Percentiles rank a stretch among this genome's conserved stretches.
phyloP scores from a whole-genome alignment of 2,888 invertebrate species.

The Microdon myrmicae region DNA sequence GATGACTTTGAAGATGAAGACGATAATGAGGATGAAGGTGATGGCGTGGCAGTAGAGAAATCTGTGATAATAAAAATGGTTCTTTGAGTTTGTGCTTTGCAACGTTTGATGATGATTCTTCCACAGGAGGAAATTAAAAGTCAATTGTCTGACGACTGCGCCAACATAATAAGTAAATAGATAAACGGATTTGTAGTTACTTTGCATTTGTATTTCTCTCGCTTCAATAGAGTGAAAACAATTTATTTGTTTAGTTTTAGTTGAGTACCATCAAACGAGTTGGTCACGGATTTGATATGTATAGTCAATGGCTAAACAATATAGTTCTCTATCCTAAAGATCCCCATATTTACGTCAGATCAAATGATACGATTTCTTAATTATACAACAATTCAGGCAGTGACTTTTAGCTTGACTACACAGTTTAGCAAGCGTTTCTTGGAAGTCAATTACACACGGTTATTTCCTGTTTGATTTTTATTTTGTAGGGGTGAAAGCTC shows the following conservation, averaged over 20 bases:
- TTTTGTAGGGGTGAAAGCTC: slow-evolving; percentile 36
- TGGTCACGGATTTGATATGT: neutral
- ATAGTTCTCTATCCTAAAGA: too few relatives aligned
- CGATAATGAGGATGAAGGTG: too few relatives aligned
- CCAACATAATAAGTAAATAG: too few relatives aligned
- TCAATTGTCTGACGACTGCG: too few relatives aligned
- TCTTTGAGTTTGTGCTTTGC: slow-evolving; percentile 32
- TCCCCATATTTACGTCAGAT: too few relatives aligned
- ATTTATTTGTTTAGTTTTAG: neutral
- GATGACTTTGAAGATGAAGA: slow-evolving; percentile 17
- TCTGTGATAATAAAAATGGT: too few relatives aligned
- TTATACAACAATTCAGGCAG: too few relatives aligned
- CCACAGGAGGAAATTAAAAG: slow-evolving; percentile 31
- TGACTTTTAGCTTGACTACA: neutral
- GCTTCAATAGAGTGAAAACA: neutral
- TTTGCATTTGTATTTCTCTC: neutral
- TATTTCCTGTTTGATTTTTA: slow-evolving; percentile 9
- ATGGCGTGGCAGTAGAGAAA: too few relatives aligned
- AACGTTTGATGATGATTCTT: slow-evolving; percentile 4
- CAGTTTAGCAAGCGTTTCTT: neutral
- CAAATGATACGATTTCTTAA: too few relatives aligned
- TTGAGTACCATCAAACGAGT: neutral
- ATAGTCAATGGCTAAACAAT: too few relatives aligned
- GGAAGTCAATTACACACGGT: neutral
- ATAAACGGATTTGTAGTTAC: neutral